Evolutionary conservation across 2,888 invertebrate species (phyloP), one percentile per base, ranked within the genome.

Genomic region (Melitaea athalia): DNA sequence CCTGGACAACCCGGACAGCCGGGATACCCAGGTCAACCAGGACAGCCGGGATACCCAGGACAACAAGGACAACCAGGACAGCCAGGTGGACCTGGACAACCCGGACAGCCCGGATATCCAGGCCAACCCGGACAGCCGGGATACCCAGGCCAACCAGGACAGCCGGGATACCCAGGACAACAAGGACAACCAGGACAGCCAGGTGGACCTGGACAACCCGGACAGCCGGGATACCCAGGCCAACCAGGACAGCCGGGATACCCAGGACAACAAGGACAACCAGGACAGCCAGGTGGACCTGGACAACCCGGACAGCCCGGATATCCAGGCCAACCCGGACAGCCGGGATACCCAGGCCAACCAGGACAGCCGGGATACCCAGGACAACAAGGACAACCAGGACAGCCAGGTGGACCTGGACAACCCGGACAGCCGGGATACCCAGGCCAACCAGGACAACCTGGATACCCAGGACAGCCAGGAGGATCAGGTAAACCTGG

Each of bases 251-350:
- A 75, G 14, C 80, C 81, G 2, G 76, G 78, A 8, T 31, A 74
- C 2, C 77, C 76, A 24, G 24, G 24, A 1, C 24, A 24, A 24
- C n/a, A n/a, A 60, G 77, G 78, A 42, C 64, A 74, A 59, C 90
- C 89, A 42, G 74, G 78, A 3, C 31, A 53, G 11, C 65, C 59
- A 52, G 73, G 77, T 70, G 69, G 93, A 85, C 70, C 93, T 0
- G 43, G 43, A 5, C 5, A 3, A 43, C 43, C 43, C 4, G 64
- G 70, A 6, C 60, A 68, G 6, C 63, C 67, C n/a, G 59, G 67
- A 5, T 17, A 59, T 1, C 52, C 67, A 42, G 17, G 72, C 31
- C 17, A 65, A 0, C 67, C 59, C 11, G 59, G 67, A 0, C 43
- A 52, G 11, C 43, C 33, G 6, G 63, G 63, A 0, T 1, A 55